Evolutionary conservation across 2,113 vertebrate species (phyloP).

Genomic region (Trichomycterus rosablanca): DNA sequence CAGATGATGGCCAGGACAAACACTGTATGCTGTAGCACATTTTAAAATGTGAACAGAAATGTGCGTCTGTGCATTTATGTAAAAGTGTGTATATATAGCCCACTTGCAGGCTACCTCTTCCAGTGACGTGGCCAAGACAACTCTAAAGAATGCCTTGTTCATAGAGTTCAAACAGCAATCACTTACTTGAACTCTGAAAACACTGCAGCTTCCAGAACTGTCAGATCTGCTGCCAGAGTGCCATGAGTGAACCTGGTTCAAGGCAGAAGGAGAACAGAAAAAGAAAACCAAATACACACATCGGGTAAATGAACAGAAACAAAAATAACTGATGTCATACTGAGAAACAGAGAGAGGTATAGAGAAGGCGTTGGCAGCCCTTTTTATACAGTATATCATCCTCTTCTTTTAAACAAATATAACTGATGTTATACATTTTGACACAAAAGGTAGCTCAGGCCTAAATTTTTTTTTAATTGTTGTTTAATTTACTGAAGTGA

Average conservation of each 20-base stretch:
- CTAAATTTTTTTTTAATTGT: too few species aligned
- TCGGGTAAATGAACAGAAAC: not conserved
- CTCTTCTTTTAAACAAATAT: too few species aligned
- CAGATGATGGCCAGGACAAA: conserved; percentile 8
- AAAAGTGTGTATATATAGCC: conserved; percentile 35
- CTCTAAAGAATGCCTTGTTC: conserved; percentile 29
- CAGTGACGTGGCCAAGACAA: conserved; percentile 31
- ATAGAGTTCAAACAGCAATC: conserved; percentile 32
- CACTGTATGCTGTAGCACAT: not conserved
- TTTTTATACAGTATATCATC: too few species aligned
- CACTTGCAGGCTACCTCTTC: conserved; percentile 52
- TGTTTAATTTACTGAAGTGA: too few species aligned
- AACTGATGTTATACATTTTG: too few species aligned
- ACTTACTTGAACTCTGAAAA: too few species aligned
- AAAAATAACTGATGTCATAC: not conserved
- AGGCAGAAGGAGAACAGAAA: conserved; percentile 18
- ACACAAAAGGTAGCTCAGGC: too few species aligned
- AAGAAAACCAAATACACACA: not conserved
- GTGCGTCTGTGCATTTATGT: conserved; percentile 13
- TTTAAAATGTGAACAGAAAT: not conserved
- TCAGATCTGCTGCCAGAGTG: conserved; percentile 37
- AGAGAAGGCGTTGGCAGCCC: too few species aligned
- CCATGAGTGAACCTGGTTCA: conserved; percentile 7
- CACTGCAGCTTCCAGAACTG: too few species aligned
- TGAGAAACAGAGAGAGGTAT: not conserved